phyloP scores from a whole-genome alignment of 2,113 vertebrate genomes.

The Neogale vison region DNA sequence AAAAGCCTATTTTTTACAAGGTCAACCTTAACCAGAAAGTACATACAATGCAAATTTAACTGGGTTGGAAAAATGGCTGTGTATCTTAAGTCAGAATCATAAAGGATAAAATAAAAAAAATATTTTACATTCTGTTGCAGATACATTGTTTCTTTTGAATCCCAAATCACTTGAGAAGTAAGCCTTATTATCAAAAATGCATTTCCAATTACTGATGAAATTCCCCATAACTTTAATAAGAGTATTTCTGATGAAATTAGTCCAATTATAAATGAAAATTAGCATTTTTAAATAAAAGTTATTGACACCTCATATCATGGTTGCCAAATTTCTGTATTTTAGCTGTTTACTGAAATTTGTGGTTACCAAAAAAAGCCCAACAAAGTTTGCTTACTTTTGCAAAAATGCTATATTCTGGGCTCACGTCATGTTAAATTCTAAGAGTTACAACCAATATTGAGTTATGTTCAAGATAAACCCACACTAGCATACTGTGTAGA shows the following conservation, averaged over 20 bases:
- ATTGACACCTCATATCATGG: not conserved
- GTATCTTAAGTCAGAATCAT: not conserved
- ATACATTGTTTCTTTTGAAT: not conserved
- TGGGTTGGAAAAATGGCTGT: not conserved
- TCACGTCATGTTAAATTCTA: not conserved
- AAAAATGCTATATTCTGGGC: not conserved
- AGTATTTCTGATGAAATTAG: not conserved
- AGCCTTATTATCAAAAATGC: not conserved
- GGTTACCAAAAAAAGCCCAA: not conserved
- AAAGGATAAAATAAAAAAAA: not conserved
- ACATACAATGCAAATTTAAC: not conserved
- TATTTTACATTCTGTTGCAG: not conserved
- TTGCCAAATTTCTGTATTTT: not conserved
- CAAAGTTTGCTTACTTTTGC: not conserved
- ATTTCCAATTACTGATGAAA: not conserved
- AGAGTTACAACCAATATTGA: not conserved
- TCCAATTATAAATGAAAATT: not conserved
- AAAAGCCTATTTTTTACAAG: not conserved
- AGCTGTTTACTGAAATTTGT: not conserved
- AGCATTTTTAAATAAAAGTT: not conserved
- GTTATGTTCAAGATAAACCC: not conserved
- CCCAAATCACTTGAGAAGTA: not conserved
- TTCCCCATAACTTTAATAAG: not conserved
- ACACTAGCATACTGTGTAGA: not conserved
- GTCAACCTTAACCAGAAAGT: not conserved